Conservation (phyloP, 2,888 invertebrate genomes). For the Strigamia crassipes region DNA sequence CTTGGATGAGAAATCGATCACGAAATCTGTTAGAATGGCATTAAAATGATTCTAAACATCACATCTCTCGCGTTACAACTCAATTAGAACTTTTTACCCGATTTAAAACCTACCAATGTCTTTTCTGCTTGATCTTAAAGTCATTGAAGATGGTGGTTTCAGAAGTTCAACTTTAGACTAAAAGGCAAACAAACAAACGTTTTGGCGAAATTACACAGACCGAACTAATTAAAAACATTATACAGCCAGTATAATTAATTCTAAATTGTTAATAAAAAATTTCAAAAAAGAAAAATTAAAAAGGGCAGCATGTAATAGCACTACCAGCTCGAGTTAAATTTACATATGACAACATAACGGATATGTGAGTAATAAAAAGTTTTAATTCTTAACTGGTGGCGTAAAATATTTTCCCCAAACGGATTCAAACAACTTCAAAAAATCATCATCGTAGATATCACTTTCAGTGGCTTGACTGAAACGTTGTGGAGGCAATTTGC, state of each 20-base stretch:
- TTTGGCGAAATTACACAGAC: conserved; percentile 1
- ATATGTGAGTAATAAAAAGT: background rate
- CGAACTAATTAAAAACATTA: conserved; percentile 17
- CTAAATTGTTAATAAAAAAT: background rate
- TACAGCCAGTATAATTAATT: background rate
- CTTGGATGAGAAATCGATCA: conserved; percentile 3
- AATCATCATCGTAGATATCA: background rate
- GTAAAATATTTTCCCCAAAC: conserved; percentile 5
- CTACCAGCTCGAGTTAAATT: background rate
- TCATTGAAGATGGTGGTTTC: conserved; percentile 4
- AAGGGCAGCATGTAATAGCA: background rate
- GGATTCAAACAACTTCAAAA: background rate
- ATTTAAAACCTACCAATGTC: background rate
- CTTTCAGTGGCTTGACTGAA: conserved; percentile 13
- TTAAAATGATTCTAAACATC: background rate
- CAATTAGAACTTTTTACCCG: background rate
- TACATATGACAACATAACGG: background rate
- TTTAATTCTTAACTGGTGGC: background rate
- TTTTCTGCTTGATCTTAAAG: background rate
- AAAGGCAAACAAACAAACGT: background rate
- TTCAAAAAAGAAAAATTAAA: background rate
- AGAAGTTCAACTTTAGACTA: conserved; percentile 1
- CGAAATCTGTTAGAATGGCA: conserved; percentile 1
- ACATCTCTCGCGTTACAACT: background rate
- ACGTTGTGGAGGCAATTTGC: conserved; percentile 17